Evolutionary conservation across 1,140 invertebrate genomes (phyloP).

Genomic region (Mylabris phalerata): DNA sequence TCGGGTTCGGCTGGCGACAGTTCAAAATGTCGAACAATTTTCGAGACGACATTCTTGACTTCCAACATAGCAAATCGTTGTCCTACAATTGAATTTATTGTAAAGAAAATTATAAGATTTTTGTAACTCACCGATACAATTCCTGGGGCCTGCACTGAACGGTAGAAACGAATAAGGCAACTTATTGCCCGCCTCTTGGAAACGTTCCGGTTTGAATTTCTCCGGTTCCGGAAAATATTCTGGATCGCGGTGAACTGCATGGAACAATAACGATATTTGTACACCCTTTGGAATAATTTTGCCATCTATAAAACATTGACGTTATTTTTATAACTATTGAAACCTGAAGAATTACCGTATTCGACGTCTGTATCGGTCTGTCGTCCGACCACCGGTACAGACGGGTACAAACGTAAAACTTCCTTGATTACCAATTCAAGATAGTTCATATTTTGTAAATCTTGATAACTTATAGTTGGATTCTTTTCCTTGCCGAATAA

Average conservation of each 20-base stretch:
- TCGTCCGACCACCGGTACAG: constrained; percentile 51
- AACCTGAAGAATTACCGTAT: constrained; percentile 1
- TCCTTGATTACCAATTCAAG: constrained; percentile 56
- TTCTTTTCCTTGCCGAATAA: constrained; percentile 46
- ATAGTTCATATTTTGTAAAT: constrained; percentile 52
- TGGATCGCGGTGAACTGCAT: constrained; percentile 60
- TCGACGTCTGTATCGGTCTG: constrained; percentile 35
- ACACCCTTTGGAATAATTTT: constrained; percentile 49
- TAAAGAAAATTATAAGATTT: no score
- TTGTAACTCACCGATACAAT: constrained; percentile 53
- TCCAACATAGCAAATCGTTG: constrained; percentile 20
- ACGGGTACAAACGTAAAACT: constrained; percentile 54
- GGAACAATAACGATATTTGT: constrained; percentile 46
- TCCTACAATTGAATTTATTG: neutral
- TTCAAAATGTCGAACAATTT: constrained; percentile 4
- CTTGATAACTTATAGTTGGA: constrained; percentile 44
- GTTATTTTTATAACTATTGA: neutral
- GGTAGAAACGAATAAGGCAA: constrained; percentile 64
- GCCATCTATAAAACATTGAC: constrained; percentile 27
- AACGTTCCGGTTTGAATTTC: constrained; percentile 70
- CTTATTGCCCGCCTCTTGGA: constrained; percentile 53
- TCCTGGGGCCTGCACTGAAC: constrained; percentile 69
- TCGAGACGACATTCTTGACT: constrained; percentile 17
- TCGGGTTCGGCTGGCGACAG: neutral
- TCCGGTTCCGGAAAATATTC: constrained; percentile 63